A percentile compares a stretch with the other conserved stretches of the same genome.
Conservation (phyloP, 2,797 vertebrate genomes). For the Synanceia verrucosa region DNA sequence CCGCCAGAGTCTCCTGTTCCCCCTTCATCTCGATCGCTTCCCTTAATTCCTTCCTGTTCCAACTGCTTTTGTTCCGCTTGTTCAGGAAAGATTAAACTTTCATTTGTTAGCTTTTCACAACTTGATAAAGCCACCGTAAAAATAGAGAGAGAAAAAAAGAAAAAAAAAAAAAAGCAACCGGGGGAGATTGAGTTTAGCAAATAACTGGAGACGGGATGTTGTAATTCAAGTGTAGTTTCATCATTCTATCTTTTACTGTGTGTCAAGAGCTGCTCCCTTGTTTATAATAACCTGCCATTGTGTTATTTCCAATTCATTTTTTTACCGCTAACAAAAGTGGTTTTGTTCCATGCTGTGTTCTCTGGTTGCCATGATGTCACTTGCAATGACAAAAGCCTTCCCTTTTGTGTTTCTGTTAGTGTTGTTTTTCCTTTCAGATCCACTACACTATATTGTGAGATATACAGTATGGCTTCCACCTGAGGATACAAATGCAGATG, state of each 20-base stretch:
- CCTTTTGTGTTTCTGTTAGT: conserved; percentile 19
- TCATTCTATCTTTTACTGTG: conserved; percentile 54
- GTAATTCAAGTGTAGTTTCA: conserved; percentile 64
- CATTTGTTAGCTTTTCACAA: conserved; percentile 57
- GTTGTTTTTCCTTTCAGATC: background rate
- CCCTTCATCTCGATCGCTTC: conserved; percentile 27
- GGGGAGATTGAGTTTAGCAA: conserved; percentile 54
- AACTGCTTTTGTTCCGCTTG: conserved; percentile 43
- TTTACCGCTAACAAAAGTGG: conserved; percentile 47
- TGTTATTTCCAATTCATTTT: conserved; percentile 62
- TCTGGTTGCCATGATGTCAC: conserved; percentile 48
- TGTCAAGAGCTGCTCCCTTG: conserved; percentile 62
- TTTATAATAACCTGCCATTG: conserved; percentile 73
- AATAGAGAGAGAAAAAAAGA: background rate
- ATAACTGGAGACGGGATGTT: conserved; percentile 55
- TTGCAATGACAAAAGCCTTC: conserved; percentile 42
- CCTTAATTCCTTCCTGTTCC: conserved; percentile 50
- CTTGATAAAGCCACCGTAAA: conserved; percentile 45
- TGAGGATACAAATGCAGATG: conserved; percentile 58
- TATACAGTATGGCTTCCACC: conserved; percentile 46
- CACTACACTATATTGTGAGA: background rate
- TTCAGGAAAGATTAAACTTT: conserved; percentile 54
- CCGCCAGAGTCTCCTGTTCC: conserved; percentile 14
- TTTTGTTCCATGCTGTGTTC: conserved; percentile 43
- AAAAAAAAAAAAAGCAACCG: background rate